Evolutionary conservation across 2,113 vertebrate species (phyloP).

Genomic region (Tachysurus fulvidraco): DNA sequence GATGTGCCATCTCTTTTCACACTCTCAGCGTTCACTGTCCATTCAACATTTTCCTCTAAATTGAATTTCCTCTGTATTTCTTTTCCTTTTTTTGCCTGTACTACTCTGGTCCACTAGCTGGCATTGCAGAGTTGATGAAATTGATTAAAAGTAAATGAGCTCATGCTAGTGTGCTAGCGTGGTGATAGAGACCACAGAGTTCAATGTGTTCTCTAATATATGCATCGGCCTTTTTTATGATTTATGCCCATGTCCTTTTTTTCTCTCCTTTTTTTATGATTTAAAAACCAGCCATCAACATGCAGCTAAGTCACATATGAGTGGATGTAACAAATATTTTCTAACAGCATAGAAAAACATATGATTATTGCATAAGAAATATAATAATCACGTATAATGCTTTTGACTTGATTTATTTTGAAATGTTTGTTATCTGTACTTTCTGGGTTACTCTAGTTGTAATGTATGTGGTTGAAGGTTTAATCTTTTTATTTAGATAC

Average conservation of each 20-base stretch:
- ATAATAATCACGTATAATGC: background rate
- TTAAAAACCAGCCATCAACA: background rate
- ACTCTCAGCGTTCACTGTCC: background rate
- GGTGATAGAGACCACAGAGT: background rate
- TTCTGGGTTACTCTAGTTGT: background rate
- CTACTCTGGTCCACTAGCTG: background rate
- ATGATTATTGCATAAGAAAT: background rate
- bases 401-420: background rate
- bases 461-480: background rate
- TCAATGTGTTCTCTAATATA: background rate
- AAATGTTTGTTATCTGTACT: background rate
- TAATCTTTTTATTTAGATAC: background rate
- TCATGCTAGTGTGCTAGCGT: background rate
- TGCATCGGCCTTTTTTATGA: background rate
- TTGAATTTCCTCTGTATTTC: background rate
- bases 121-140: background rate
- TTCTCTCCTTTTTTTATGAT: background rate
- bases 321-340: background rate
- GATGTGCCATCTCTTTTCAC: slow-evolving; percentile 19
- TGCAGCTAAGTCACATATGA: background rate
- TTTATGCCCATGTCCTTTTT: background rate
- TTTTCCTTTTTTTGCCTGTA: background rate
- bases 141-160: background rate
- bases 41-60: background rate
- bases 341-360: background rate